Conservation (phyloP, 2,888 invertebrate genomes). For the Dryocosmus kuriphilus region DNA sequence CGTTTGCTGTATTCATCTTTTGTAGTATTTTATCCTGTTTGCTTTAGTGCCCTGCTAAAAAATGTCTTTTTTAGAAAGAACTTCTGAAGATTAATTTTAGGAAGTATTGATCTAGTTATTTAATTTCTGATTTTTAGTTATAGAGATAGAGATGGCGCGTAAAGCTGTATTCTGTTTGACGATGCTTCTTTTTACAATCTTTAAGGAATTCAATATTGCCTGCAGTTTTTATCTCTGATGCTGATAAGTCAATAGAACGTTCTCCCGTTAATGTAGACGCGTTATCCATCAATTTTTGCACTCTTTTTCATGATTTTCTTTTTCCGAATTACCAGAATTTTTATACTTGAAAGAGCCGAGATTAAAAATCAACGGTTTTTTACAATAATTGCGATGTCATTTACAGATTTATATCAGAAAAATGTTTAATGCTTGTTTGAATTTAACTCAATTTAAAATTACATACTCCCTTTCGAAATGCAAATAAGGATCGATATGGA, state of each 20-base stretch:
- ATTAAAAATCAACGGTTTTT: conserved; percentile 18
- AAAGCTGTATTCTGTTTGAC: neutral
- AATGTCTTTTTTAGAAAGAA: neutral
- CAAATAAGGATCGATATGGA: conserved; percentile 29
- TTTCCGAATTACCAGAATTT: neutral
- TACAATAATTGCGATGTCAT: conserved; percentile 23
- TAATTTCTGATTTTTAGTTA: conserved; percentile 13
- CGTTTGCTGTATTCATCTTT: conserved; percentile 32
- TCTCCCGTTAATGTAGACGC: neutral
- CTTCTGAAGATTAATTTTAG: conserved; percentile 8
- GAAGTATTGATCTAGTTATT: conserved; percentile 37
- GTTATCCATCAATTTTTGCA: neutral
- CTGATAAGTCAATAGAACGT: neutral
- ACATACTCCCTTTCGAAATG: conserved; percentile 3
- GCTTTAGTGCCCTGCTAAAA: conserved; percentile 19
- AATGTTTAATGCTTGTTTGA: conserved; percentile 26
- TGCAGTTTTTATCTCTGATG: neutral
- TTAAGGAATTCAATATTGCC: neutral
- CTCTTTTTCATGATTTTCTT: neutral
- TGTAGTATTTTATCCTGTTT: conserved; percentile 1
- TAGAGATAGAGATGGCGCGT: neutral
- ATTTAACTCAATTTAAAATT: conserved; percentile 6
- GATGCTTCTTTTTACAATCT: conserved; percentile 2
- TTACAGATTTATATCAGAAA: conserved; percentile 25
- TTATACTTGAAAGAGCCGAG: neutral